phyloP scores from a whole-genome alignment of 2,113 vertebrate genomes.

The Hyperoodon ampullatus region DNA sequence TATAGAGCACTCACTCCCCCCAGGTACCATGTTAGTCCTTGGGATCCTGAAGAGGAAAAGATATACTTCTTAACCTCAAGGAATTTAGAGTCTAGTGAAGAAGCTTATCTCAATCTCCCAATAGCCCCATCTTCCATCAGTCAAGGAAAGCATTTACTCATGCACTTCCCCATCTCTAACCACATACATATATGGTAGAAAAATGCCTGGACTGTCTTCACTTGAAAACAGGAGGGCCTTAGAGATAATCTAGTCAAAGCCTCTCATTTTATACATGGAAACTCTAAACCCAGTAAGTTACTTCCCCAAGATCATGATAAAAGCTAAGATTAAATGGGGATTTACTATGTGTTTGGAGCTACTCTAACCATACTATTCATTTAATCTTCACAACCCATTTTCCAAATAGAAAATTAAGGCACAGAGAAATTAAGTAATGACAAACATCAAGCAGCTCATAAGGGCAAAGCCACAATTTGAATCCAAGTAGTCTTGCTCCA shows the following conservation, averaged over 20 bases:
- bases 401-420: conserved; percentile 37
- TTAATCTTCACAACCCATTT: not conserved
- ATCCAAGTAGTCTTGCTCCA: not conserved
- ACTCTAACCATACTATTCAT: not conserved
- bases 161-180: not conserved
- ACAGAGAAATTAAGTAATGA: conserved; percentile 4
- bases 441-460: not conserved
- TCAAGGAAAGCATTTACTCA: not conserved
- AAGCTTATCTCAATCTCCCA: not conserved
- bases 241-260: not conserved
- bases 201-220: not conserved
- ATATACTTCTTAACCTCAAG: not conserved
- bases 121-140: not conserved
- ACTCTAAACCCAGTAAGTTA: not conserved
- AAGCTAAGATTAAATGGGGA: not conserved
- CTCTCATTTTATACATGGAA: conserved; percentile 23
- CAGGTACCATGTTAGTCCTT: not conserved
- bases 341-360: not conserved
- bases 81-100: not conserved
- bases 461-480: not conserved
- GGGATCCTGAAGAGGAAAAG: not conserved
- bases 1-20: not conserved
- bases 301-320: not conserved
- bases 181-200: not conserved
- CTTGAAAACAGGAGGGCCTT: not conserved